Conservation (phyloP, 2,113 vertebrate genomes). For the Xiphorhynchus elegans region DNA sequence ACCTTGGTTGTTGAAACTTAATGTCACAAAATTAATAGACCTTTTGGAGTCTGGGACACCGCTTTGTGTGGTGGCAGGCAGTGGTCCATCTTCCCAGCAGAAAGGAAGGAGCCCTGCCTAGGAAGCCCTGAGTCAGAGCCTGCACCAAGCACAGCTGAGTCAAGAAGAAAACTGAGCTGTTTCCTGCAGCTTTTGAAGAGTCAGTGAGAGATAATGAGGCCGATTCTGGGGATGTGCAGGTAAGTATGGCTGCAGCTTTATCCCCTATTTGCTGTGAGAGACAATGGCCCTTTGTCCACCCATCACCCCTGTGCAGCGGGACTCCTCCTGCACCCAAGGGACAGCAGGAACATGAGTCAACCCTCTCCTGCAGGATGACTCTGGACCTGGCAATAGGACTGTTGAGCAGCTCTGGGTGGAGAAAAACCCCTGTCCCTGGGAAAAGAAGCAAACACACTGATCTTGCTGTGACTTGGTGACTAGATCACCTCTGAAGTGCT, state of each 20-base stretch:
- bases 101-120: neutral
- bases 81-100: neutral
- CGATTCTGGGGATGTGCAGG: neutral
- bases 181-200: neutral
- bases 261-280: neutral
- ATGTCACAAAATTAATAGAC: neutral
- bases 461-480: neutral
- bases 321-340: neutral
- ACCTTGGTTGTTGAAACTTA: slow-evolving; percentile 13
- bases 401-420: neutral
- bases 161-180: neutral
- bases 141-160: neutral
- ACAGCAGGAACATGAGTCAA: neutral
- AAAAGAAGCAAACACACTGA: neutral
- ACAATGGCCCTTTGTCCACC: neutral
- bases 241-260: neutral
- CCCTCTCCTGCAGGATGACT: neutral
- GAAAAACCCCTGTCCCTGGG: neutral
- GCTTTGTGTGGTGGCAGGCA: accelerated
- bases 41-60: neutral
- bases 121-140: neutral
- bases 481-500: neutral
- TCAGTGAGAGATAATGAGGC: neutral
- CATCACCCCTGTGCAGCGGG: too few species aligned
- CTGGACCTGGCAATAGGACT: neutral